Percentiles rank a stretch among this genome's conserved stretches.
These are phyloP conservation scores for Trachythela sp. DNA, from an alignment of 64 coral and sea anemone species.

Conservation along the genomic window DNA sequence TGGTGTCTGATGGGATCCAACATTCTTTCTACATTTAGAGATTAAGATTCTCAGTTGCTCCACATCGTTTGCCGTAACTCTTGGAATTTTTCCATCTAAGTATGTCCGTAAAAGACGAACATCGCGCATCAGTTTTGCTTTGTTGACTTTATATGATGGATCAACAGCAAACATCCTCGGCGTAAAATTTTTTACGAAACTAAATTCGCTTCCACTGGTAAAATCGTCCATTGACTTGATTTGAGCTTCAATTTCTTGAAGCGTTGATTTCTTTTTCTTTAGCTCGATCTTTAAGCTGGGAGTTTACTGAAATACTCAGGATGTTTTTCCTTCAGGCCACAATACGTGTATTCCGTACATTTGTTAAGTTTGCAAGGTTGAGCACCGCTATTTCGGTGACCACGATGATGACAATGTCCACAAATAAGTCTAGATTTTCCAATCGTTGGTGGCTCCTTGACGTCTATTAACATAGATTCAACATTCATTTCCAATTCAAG, in stretches of 20 bases:
- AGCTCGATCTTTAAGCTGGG: not conserved
- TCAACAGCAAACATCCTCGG: not conserved
- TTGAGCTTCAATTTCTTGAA: too few species aligned
- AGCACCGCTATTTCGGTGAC: not conserved
- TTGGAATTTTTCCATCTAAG: not conserved
- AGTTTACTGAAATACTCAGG: not conserved
- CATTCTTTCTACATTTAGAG: too few species aligned
- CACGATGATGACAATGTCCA: not conserved
- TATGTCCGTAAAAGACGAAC: not conserved
- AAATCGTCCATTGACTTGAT: not conserved
- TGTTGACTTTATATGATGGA: not conserved
- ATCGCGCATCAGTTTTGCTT: not conserved
- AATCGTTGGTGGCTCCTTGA: not conserved
- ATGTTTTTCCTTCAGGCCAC: not conserved
- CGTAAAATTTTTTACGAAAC: not conserved
- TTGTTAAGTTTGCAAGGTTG: not conserved
- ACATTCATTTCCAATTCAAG: not conserved
- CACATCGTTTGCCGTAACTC: not conserved
- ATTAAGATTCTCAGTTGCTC: slow-evolving; percentile 20
- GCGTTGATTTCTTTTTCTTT: not conserved
- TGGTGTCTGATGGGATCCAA: too few species aligned
- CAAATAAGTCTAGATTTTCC: not conserved
- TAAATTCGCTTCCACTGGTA: not conserved
- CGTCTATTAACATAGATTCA: not conserved
- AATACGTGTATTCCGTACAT: too few species aligned